Conservation (phyloP, 2,113 vertebrate genomes). For the Nothoprocta perdicaria region DNA sequence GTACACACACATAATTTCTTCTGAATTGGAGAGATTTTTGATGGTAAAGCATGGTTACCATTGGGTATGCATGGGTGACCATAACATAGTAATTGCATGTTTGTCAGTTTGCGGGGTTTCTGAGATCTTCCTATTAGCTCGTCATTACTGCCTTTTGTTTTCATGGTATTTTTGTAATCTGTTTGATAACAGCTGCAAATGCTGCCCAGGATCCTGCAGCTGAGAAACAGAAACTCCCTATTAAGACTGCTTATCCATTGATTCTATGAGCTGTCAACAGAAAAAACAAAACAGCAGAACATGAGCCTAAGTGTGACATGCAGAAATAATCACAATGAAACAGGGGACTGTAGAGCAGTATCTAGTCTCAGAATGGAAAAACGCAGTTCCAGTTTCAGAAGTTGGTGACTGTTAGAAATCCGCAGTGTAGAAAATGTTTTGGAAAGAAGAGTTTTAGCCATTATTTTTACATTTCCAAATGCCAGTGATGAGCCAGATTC, state of each 20-base stretch:
- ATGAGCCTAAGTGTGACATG: neutral
- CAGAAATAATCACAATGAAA: neutral
- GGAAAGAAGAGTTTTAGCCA: neutral
- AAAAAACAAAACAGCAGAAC: neutral
- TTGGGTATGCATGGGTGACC: neutral
- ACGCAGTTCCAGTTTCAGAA: neutral
- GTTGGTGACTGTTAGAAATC: neutral
- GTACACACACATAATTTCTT: neutral
- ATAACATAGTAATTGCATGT: neutral
- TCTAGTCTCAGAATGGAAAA: neutral
- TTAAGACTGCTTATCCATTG: neutral
- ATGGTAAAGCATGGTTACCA: neutral
- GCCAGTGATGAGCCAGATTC: neutral
- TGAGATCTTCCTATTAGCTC: neutral
- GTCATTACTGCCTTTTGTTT: neutral
- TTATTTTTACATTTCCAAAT: neutral
- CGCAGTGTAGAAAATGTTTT: neutral
- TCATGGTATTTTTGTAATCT: slow-evolving; percentile 5
- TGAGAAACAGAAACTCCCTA: slow-evolving; percentile 16
- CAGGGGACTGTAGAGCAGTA: neutral
- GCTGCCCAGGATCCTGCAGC: neutral
- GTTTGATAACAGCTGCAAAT: neutral
- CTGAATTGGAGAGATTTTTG: neutral
- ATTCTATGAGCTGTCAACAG: neutral
- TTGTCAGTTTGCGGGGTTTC: neutral